Conservation (phyloP, 37 sponge, comb jelly and placozoan genomes). For the Chondrosia reniformis region DNA sequence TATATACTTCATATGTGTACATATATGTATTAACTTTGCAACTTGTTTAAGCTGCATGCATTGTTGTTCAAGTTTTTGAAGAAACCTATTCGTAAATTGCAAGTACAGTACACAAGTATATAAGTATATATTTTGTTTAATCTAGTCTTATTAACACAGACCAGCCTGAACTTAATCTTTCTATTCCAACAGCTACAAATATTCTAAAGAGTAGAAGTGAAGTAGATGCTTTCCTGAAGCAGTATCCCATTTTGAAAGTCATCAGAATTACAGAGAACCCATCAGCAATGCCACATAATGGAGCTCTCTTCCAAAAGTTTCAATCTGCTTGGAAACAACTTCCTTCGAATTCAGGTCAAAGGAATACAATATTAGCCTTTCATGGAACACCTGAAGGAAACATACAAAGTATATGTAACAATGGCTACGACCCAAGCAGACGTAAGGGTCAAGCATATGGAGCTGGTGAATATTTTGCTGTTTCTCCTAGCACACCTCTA, state of each 20-base stretch:
- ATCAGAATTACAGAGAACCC: constrained; percentile 54
- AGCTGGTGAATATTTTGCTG: constrained; percentile 79
- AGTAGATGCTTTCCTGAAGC: constrained; percentile 46
- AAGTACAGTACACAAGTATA: too few species aligned
- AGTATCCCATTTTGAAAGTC: constrained; percentile 46
- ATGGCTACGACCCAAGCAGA: constrained; percentile 59
- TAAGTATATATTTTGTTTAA: too few species aligned
- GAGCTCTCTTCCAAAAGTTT: constrained; percentile 54
- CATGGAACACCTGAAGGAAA: constrained; percentile 71
- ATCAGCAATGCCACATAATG: constrained; percentile 62
- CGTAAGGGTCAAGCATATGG: constrained; percentile 75
- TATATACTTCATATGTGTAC: too few species aligned
- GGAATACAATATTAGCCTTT: constrained; percentile 71
- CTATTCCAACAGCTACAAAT: too few species aligned
- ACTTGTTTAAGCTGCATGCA: too few species aligned
- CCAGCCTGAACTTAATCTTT: too few species aligned
- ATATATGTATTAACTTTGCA: too few species aligned
- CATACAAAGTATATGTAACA: constrained; percentile 63
- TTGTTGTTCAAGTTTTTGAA: too few species aligned
- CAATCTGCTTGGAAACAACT: constrained; percentile 26
- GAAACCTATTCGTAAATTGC: too few species aligned
- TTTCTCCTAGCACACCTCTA: constrained; percentile 45
- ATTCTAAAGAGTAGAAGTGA: constrained; percentile 48
- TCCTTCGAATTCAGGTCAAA: constrained; percentile 33
- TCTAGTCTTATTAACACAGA: too few species aligned